These are phyloP conservation scores for Girardia tigrina DNA, from an alignment of 2,888 invertebrate species.

Conservation along the genomic window DNA sequence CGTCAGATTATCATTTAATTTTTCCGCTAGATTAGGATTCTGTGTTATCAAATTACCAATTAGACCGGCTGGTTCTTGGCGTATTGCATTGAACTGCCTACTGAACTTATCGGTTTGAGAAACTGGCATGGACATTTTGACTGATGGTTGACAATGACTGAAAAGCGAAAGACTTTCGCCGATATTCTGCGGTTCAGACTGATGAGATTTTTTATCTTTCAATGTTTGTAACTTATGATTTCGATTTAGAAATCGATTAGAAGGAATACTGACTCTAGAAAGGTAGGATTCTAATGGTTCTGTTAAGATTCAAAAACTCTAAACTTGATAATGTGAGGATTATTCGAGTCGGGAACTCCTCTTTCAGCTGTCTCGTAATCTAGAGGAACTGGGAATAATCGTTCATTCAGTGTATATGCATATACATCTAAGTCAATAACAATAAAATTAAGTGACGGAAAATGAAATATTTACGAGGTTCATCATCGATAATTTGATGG, in stretches of 20 bases:
- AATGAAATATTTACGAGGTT: neutral
- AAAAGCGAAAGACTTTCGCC: neutral
- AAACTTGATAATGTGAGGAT: constrained; percentile 33
- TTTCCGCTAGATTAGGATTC: neutral
- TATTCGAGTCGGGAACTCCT: neutral
- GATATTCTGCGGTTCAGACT: neutral
- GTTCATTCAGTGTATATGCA: constrained; percentile 35
- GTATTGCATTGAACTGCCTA: neutral
- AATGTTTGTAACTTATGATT: neutral
- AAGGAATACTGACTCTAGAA: neutral
- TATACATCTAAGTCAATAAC: constrained; percentile 23
- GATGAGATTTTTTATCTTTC: neutral
- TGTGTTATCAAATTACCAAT: neutral
- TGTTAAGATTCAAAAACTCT: neutral
- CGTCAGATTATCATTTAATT: neutral
- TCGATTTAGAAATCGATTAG: neutral
- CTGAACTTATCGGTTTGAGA: neutral
- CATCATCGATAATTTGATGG: neutral
- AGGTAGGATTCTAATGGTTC: neutral
- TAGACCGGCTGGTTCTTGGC: constrained; percentile 1
- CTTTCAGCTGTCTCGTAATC: constrained; percentile 30
- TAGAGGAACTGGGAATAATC: constrained; percentile 34
- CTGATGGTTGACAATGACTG: neutral
- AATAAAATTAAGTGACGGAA: neutral
- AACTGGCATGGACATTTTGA: neutral